A percentile compares a stretch with the other conserved stretches of the same genome.
These are phyloP conservation scores for Dipodomys spectabilis DNA, from an alignment of 2,113 vertebrate species.

Conservation along the genomic window DNA sequence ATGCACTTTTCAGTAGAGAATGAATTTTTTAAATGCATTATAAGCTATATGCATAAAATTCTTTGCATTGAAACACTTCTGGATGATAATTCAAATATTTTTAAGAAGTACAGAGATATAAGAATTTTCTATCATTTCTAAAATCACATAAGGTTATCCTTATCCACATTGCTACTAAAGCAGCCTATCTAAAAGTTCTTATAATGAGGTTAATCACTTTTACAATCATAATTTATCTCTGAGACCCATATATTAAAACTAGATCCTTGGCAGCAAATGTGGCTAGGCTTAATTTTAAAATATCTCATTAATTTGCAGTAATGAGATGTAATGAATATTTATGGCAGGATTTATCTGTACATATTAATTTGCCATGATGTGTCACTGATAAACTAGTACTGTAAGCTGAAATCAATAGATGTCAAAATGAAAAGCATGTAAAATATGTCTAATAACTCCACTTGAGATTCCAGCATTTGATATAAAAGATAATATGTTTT, in stretches of 20 bases:
- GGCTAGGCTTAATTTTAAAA: conserved; percentile 81
- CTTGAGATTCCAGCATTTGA: conserved; percentile 35
- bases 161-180: not conserved
- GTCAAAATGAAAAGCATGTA: conserved; percentile 63
- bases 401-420: conserved; percentile 66
- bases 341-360: conserved; percentile 84
- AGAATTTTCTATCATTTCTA: not conserved
- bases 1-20: not conserved
- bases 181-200: conserved; percentile 7
- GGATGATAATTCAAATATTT: not conserved
- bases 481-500: conserved; percentile 66
- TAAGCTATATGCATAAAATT: not conserved
- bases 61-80: not conserved
- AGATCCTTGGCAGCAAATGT: conserved; percentile 72
- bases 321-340: conserved; percentile 87
- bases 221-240: conserved; percentile 72
- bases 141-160: not conserved
- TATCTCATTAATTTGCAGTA: conserved; percentile 84
- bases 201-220: conserved; percentile 56
- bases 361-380: conserved; percentile 82
- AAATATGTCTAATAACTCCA: conserved; percentile 46
- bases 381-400: conserved; percentile 67
- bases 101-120: not conserved
- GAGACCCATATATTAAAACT: conserved; percentile 67
- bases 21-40: not conserved